Evolutionary conservation across 2,888 invertebrate species (phyloP).

Genomic region (Erannis defoliaria): DNA sequence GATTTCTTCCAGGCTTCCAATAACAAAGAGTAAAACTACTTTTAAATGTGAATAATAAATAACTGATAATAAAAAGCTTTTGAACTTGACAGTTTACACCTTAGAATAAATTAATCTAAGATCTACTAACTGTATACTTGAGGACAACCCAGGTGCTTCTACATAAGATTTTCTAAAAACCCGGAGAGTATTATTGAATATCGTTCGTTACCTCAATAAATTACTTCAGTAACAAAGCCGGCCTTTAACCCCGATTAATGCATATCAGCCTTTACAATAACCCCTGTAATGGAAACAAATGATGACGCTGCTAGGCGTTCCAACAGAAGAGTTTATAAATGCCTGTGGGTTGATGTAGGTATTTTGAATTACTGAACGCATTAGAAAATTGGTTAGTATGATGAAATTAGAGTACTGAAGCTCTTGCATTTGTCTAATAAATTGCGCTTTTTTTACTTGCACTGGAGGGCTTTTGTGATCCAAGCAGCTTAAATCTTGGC

Average conservation of each 20-base stretch:
- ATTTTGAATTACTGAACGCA: not conserved
- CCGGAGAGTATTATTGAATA: conserved; percentile 8
- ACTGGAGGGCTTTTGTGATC: too few species aligned
- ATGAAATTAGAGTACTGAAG: not conserved
- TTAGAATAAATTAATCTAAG: too few species aligned
- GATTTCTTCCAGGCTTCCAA: too few species aligned
- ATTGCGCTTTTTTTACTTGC: too few species aligned
- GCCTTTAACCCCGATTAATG: conserved; percentile 14
- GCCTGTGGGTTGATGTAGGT: not conserved
- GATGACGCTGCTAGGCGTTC: conserved; percentile 2
- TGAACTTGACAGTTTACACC: too few species aligned
- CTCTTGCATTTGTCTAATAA: too few species aligned
- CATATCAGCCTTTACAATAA: conserved; percentile 20
- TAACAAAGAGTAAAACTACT: too few species aligned
- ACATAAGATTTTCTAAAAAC: not conserved
- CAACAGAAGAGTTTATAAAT: not conserved
- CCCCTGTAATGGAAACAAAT: conserved; percentile 36
- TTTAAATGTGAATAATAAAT: too few species aligned
- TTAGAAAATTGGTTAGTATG: too few species aligned
- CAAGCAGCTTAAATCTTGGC: too few species aligned
- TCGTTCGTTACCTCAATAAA: conserved; percentile 12
- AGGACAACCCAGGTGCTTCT: not conserved
- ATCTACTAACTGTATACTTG: too few species aligned
- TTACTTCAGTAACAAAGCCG: conserved; percentile 8
- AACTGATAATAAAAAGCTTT: too few species aligned